These are phyloP conservation scores for Hepsetus odoe DNA, from an alignment of 2,113 vertebrate species.

Conservation along the genomic window DNA sequence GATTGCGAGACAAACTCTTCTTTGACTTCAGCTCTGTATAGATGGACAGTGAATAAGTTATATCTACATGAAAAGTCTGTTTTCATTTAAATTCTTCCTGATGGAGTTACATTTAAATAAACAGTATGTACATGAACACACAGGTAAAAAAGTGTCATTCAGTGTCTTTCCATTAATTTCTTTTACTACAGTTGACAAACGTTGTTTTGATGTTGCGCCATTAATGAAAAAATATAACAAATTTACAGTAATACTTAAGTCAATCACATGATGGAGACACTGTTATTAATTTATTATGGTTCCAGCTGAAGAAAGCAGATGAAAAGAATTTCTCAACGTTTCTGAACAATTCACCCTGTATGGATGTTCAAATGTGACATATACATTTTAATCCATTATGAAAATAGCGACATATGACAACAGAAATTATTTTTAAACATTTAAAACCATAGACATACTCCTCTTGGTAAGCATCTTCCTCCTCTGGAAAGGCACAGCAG, in stretches of 20 bases:
- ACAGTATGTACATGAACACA: no score
- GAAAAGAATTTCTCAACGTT: not conserved
- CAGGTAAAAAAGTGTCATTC: no score
- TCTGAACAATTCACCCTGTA: not conserved
- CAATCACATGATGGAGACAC: constrained; percentile 12
- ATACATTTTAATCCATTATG: no score
- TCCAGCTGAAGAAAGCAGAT: not conserved
- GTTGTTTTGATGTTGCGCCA: no score
- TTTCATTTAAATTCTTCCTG: no score
- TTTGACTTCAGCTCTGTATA: constrained; percentile 81
- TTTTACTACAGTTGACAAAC: no score
- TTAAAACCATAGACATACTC: constrained; percentile 72
- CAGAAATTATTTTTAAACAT: constrained; percentile 39
- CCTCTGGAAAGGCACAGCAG: constrained; percentile 70
- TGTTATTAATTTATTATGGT: not conserved
- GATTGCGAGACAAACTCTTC: constrained; percentile 74
- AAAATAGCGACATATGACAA: no score
- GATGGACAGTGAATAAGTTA: not conserved
- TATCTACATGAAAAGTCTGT: no score
- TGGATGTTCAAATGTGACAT: not conserved
- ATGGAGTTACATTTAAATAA: no score
- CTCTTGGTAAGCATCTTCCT: constrained; percentile 86
- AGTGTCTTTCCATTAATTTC: no score
- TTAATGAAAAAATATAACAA: no score
- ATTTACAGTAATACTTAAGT: not conserved